Conservation (phyloP, 1,140 invertebrate species). For the Calliphora vicina region DNA sequence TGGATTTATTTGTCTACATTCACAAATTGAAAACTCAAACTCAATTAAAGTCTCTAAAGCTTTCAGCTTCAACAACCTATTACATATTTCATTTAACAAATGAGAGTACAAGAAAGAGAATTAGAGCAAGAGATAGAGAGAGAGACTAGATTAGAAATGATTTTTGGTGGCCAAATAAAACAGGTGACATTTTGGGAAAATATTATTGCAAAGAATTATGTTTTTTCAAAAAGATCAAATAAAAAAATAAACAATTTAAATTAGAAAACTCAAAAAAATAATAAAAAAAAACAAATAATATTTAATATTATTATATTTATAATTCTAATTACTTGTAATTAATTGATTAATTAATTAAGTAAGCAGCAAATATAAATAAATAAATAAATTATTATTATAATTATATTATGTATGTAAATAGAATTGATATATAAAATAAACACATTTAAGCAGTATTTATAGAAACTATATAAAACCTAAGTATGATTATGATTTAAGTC, state of each 20-base stretch:
- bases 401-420: not conserved
- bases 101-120: not conserved
- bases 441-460: conserved; percentile 26
- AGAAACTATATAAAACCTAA: conserved; percentile 14
- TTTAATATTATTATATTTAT: conserved; percentile 18
- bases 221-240: conserved; percentile 25
- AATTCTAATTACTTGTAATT: not conserved
- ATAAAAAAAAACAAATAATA: no score
- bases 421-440: not conserved
- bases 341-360: not conserved
- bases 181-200: conserved; percentile 39
- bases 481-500: not conserved
- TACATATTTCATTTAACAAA: not conserved
- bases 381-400: not conserved
- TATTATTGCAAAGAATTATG: conserved; percentile 34
- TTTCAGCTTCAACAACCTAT: not conserved
- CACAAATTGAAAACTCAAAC: not conserved
- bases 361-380: no score
- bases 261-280: not conserved
- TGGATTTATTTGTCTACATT: conserved; percentile 61
- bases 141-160: no score
- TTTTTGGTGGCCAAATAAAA: conserved; percentile 38
- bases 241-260: conserved; percentile 10
- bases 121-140: not conserved
- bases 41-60: not conserved